A percentile compares a stretch with the other conserved stretches of the same genome.
phyloP scores from a whole-genome alignment of 2,797 vertebrate species.

The Mycteria americana region DNA sequence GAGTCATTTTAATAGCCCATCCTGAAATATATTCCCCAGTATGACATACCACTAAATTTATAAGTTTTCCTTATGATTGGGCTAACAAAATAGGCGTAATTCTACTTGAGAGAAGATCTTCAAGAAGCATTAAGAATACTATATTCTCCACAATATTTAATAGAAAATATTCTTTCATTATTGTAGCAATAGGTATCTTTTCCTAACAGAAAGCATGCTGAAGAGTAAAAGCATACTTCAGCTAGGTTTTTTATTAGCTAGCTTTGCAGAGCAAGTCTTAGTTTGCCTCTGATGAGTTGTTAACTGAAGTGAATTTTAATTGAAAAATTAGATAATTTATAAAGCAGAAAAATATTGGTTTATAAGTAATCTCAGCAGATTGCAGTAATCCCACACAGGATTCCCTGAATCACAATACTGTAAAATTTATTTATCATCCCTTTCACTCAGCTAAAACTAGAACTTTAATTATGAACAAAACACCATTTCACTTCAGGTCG shows the following conservation, averaged over 20 bases:
- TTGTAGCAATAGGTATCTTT: neutral
- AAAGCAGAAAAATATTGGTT: neutral
- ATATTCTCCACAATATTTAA: neutral
- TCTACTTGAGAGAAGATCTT: neutral
- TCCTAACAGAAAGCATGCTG: neutral
- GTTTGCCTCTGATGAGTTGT: neutral
- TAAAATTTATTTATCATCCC: neutral
- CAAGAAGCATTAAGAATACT: neutral
- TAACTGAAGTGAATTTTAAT: neutral
- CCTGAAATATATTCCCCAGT: neutral
- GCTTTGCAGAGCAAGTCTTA: neutral
- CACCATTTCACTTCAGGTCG: rapidly evolving
- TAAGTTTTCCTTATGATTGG: neutral
- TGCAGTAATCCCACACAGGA: neutral
- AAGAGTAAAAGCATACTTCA: neutral
- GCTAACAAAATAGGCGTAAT: neutral
- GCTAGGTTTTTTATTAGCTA: neutral
- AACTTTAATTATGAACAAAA: neutral
- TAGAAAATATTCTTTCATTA: neutral
- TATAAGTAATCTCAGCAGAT: neutral
- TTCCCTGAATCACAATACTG: neutral
- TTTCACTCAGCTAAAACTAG: neutral
- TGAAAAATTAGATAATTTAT: neutral
- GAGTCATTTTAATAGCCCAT: neutral
- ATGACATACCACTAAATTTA: neutral